phyloP scores from a whole-genome alignment of 2,113 vertebrate species.

The Vulpes vulpes region DNA sequence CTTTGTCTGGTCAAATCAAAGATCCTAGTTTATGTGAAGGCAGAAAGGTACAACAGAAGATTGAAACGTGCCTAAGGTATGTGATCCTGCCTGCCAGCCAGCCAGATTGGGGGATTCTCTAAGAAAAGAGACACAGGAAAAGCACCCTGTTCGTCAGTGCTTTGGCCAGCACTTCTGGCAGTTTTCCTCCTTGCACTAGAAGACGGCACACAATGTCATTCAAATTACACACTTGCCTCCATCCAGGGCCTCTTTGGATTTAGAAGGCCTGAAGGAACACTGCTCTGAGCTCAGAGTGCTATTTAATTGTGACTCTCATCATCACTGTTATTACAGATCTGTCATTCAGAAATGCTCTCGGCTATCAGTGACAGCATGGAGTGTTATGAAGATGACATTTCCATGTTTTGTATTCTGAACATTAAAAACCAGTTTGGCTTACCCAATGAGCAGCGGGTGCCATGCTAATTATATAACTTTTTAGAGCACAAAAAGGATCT shows the following conservation, averaged over 20 bases:
- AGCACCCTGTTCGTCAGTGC: not conserved
- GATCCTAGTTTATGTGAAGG: not conserved
- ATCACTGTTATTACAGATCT: constrained; percentile 42
- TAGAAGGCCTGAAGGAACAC: not conserved
- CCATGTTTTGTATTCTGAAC: constrained; percentile 63
- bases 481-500: constrained; percentile 64
- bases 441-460: constrained; percentile 66
- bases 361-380: constrained; percentile 44
- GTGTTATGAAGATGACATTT: constrained; percentile 59
- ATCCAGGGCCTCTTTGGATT: not conserved
- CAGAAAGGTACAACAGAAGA: not conserved
- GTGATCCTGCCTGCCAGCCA: not conserved
- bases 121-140: not conserved
- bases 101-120: not conserved
- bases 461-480: constrained; percentile 73
- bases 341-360: constrained; percentile 40
- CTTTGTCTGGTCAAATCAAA: constrained; percentile 18
- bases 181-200: not conserved
- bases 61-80: not conserved
- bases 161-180: not conserved
- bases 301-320: constrained; percentile 52
- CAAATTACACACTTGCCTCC: too few species aligned
- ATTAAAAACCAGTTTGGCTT: constrained; percentile 74
- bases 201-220: not conserved
- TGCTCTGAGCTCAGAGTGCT: not conserved